Evolutionary conservation across 2,888 invertebrate genomes (phyloP).

Genomic region (Volucella zonaria): DNA sequence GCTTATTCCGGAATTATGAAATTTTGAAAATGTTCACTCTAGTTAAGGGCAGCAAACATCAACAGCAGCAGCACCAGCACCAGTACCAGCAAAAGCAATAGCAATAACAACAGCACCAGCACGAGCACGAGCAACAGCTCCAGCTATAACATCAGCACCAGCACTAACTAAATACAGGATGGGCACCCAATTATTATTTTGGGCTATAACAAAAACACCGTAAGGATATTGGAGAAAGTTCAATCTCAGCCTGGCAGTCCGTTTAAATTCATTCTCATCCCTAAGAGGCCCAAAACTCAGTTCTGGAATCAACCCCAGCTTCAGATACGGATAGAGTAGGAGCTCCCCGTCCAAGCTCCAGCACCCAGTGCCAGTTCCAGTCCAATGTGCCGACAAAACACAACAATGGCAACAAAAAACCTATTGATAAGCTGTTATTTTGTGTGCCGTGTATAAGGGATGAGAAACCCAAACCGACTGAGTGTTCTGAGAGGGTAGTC

Average conservation of each 20-base stretch:
- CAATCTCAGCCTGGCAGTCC: background rate
- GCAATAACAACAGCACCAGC: constrained; percentile 19
- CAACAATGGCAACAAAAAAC: constrained; percentile 51
- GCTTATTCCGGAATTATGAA: constrained; percentile 67
- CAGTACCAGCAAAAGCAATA: constrained; percentile 24
- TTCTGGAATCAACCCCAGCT: too few relatives aligned
- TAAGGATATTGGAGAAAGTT: constrained; percentile 44
- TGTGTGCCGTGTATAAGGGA: constrained; percentile 3
- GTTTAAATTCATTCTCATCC: too few relatives aligned
- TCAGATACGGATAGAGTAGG: too few relatives aligned
- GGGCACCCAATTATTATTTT: constrained; percentile 64
- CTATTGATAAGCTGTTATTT: constrained; percentile 68
- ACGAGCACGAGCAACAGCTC: constrained; percentile 26
- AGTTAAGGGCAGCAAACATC: constrained; percentile 48
- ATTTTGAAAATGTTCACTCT: constrained; percentile 52
- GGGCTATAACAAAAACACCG: constrained; percentile 52
- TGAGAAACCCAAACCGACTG: constrained; percentile 2
- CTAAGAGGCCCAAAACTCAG: too few relatives aligned
- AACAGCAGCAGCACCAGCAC: constrained; percentile 41
- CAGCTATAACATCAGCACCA: constrained; percentile 16
- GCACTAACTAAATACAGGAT: constrained; percentile 10
- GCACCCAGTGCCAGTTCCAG: background rate
- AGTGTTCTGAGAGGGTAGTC: constrained; percentile 10
- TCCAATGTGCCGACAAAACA: constrained; percentile 41
- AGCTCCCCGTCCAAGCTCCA: too few relatives aligned